Conservation (phyloP, 2,113 vertebrate species). For the Phasianus colchicus region DNA sequence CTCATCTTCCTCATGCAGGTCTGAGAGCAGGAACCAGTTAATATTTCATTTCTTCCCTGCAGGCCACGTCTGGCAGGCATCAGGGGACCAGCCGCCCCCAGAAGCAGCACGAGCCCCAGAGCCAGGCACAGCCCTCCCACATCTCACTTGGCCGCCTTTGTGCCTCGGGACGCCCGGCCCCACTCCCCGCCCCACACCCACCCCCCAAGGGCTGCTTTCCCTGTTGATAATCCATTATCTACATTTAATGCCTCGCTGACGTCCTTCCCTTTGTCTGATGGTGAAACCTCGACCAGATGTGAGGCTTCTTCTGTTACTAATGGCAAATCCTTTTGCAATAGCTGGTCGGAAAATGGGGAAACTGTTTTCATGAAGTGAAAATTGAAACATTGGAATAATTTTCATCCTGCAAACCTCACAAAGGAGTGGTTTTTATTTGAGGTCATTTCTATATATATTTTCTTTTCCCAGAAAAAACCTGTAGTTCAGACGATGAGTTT, state of each 20-base stretch:
- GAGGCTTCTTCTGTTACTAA: conserved; percentile 59
- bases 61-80: background rate
- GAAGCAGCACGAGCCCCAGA: background rate
- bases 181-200: background rate
- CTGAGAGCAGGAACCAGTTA: conserved; percentile 45
- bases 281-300: conserved; percentile 39
- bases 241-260: conserved; percentile 55
- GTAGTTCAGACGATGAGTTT: background rate
- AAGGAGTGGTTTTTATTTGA: background rate
- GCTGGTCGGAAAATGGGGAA: background rate
- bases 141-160: conserved; percentile 12
- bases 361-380: background rate
- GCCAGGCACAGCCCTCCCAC: conserved; percentile 19
- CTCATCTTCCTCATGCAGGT: background rate
- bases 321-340: conserved; percentile 51
- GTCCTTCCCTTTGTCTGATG: conserved; percentile 15
- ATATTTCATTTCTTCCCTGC: conserved; percentile 28
- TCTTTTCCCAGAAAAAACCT: background rate
- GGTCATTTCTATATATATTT: background rate
- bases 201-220: conserved; percentile 14
- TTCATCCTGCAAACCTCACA: background rate
- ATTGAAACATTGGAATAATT: background rate
- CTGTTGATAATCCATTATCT: conserved; percentile 63
- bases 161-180: background rate
- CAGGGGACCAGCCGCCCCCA: background rate